phyloP scores from a whole-genome alignment of 2,797 vertebrate species.

The Geotrypetes seraphini region DNA sequence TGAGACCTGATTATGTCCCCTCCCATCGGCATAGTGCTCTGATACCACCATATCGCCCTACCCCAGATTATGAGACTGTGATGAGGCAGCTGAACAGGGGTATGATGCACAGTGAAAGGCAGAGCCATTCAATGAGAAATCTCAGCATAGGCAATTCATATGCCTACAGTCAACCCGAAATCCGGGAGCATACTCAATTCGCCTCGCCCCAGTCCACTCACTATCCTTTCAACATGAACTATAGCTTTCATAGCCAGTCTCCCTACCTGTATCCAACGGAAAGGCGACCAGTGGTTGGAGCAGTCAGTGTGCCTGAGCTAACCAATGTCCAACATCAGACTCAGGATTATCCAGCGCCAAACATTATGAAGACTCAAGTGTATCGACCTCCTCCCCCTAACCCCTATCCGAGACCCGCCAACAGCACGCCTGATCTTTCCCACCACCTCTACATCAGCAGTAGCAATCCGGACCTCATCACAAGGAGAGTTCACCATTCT shows the following conservation, averaged over 20 bases:
- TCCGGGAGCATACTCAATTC: slow-evolving; percentile 71
- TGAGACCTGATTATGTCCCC: slow-evolving; percentile 79
- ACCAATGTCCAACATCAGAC: slow-evolving; percentile 92
- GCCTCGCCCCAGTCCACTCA: slow-evolving; percentile 58
- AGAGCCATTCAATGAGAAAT: slow-evolving; percentile 92
- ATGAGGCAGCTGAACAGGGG: slow-evolving; percentile 87
- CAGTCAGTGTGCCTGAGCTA: slow-evolving; percentile 90
- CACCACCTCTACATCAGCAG: slow-evolving; percentile 86
- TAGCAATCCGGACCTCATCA: slow-evolving; percentile 92
- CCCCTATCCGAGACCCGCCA: slow-evolving; percentile 83
- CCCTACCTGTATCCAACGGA: slow-evolving; percentile 80
- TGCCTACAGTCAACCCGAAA: slow-evolving; percentile 95
- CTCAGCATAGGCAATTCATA: slow-evolving; percentile 87
- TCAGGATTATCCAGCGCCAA: slow-evolving; percentile 84
- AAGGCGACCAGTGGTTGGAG: slow-evolving; percentile 81
- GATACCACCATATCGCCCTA: slow-evolving; percentile 89
- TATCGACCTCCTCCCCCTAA: slow-evolving; percentile 90
- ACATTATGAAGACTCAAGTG: slow-evolving; percentile 90
- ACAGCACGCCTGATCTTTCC: slow-evolving; percentile 93
- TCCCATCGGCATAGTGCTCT: slow-evolving; percentile 87
- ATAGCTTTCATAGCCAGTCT: slow-evolving; percentile 86
- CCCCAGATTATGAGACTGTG: slow-evolving; percentile 92
- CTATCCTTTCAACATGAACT: slow-evolving; percentile 77
- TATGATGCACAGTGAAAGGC: slow-evolving; percentile 66
- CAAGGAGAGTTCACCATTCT: slow-evolving; percentile 86